Evolutionary conservation across 2,797 vertebrate species (phyloP).

Genomic region (Pantherophis vulpinus): DNA sequence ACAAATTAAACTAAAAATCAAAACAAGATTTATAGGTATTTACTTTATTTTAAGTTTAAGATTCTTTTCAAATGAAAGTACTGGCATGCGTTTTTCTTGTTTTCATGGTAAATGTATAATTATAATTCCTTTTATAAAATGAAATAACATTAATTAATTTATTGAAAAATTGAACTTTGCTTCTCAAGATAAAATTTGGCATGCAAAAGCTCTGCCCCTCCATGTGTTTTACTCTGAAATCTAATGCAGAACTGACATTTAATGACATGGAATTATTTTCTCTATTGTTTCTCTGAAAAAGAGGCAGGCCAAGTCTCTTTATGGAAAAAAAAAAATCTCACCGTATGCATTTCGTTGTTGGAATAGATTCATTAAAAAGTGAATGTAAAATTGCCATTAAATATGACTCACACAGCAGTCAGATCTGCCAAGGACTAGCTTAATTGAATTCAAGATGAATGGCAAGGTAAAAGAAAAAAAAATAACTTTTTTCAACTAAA

Average conservation of each 20-base stretch:
- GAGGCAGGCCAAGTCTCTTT: slow-evolving; percentile 30
- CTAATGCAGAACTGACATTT: not conserved
- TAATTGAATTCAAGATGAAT: slow-evolving; percentile 43
- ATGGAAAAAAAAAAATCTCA: slow-evolving; percentile 39
- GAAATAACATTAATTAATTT: not conserved
- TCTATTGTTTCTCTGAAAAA: slow-evolving; percentile 31
- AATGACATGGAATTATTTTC: slow-evolving; percentile 34
- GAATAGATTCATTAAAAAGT: slow-evolving; percentile 56
- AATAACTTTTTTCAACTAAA: slow-evolving; percentile 19
- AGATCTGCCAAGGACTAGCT: slow-evolving; percentile 52
- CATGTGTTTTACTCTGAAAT: not conserved
- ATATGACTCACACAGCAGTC: slow-evolving; percentile 61
- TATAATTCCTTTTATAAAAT: not conserved
- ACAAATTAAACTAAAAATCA: not conserved
- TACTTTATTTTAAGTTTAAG: not conserved
- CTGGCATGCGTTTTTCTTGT: not conserved
- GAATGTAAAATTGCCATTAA: slow-evolving; percentile 63
- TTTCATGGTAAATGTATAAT: not conserved
- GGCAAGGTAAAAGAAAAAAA: slow-evolving; percentile 36
- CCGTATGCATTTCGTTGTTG: slow-evolving; percentile 55
- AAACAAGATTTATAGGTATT: not conserved
- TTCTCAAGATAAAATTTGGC: not conserved
- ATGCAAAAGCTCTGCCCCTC: not conserved
- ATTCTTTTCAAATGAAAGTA: not conserved
- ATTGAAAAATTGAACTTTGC: not conserved